Conservation (phyloP, 2,113 vertebrate species). For the Hystrix brachyura region DNA sequence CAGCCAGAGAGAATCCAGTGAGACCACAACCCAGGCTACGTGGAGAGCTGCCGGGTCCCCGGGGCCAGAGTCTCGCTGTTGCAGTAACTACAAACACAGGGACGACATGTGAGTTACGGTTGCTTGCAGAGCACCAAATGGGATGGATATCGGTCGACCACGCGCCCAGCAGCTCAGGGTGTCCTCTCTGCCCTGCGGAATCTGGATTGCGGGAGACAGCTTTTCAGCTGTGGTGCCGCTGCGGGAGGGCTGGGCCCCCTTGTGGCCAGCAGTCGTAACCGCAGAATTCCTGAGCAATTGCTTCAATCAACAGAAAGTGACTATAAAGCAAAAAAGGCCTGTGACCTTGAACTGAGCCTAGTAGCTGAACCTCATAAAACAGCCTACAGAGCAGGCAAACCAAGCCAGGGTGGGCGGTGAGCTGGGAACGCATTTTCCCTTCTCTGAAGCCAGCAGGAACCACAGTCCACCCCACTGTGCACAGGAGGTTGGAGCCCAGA, state of each 20-base stretch:
- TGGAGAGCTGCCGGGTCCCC: fast-evolving
- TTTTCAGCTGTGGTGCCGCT: not conserved
- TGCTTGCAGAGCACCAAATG: too few relatives aligned
- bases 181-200: not conserved
- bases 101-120: fast-evolving
- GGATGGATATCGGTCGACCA: not conserved
- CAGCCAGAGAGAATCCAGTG: not conserved
- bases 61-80: not conserved
- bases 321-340: not conserved
- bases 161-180: not conserved
- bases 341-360: not conserved
- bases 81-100: not conserved
- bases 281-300: not conserved
- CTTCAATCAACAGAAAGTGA: fast-evolving
- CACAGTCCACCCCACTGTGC: not conserved
- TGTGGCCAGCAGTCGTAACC: not conserved
- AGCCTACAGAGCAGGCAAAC: not conserved
- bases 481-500: too few relatives aligned
- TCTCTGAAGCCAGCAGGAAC: not conserved
- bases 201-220: fast-evolving
- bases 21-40: not conserved
- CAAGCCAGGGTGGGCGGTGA: not conserved
- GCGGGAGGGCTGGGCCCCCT: constrained; percentile 4
- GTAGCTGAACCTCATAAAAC: not conserved
- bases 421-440: not conserved